Evolutionary conservation across 2,797 vertebrate genomes (phyloP).

Genomic region (Enteromius mattozi): DNA sequence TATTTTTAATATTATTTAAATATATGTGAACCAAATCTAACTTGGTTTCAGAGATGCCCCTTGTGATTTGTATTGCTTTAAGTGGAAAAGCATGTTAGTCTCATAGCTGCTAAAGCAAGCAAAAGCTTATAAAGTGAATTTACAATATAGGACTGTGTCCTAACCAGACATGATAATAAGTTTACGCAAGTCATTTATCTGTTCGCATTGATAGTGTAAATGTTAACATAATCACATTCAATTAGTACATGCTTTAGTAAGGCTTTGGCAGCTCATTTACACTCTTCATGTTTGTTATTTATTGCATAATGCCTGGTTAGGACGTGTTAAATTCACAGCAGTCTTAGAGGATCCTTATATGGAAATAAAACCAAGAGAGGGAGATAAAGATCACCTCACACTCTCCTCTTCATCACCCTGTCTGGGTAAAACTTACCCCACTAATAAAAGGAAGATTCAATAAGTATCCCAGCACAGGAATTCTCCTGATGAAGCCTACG

Average conservation of each 20-base stretch:
- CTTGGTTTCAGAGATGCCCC: neutral
- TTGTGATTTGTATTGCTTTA: neutral
- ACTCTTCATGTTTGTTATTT: neutral
- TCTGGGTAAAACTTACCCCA: constrained; percentile 83
- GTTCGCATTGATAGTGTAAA: neutral
- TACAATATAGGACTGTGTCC: neutral
- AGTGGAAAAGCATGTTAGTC: neutral
- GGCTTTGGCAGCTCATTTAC: constrained; percentile 7
- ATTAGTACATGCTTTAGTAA: neutral
- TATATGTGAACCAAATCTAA: neutral
- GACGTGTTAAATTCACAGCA: constrained; percentile 31
- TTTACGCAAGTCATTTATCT: neutral
- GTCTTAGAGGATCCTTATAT: neutral
- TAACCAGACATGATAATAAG: constrained; percentile 14
- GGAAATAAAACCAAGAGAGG: neutral
- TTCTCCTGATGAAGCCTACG: constrained; percentile 94
- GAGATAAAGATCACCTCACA: neutral
- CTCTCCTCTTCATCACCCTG: neutral
- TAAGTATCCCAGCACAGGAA: constrained; percentile 92
- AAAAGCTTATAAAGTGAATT: constrained; percentile 21
- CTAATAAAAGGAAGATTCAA: constrained; percentile 97
- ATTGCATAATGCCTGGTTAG: neutral
- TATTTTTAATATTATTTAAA: neutral
- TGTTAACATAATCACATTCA: neutral
- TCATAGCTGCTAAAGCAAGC: constrained; percentile 23